Evolutionary conservation across 2,888 invertebrate genomes (phyloP), one percentile per base, ranked within the genome.

Genomic region (Cheilosia grossa): DNA sequence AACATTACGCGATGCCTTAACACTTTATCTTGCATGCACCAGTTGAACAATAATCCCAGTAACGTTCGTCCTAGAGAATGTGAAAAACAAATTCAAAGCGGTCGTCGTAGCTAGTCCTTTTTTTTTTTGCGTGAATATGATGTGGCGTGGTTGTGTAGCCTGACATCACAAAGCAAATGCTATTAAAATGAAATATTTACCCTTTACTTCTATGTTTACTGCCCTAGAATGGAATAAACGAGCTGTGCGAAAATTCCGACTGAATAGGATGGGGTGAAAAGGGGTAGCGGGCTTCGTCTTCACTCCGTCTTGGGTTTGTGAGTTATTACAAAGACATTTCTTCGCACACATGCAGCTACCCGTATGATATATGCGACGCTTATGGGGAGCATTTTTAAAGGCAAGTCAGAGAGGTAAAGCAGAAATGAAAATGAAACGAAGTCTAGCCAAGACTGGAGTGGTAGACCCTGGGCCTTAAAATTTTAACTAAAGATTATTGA

Each of bases 181-280:
- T 79, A 79, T 79, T 79, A 79, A 72, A 79, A 79, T 79, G 79
- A 79, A 79, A 79, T 79, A 79, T 79, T 79, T 53, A 79, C 64
- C 64, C 64, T 49, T 79, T 72, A 66, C 58, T 72, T 63, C 37
- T 64, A 58, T 64, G 64, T 49, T 17, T 79, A 64, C 15, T 67
- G 59, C 30, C 27, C 49, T 49, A 67, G 59, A 75, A 73, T 42
- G 73, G 40, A 30, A 40, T 58, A 64, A 47, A 58, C 4, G 13
- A 56, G 58, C 13, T 56, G 24, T 27, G 30, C 15, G 17, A 44
- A 27, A 27, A 56, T 56, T 33, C 4, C 4, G 4, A 37, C 37
- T 1, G 37, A 37, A 37, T 10, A 4, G 1, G n/a, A 30, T 44
- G 24, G 15, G 19, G 37, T 6, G 30, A 51, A 54, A 33, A 17